Percentiles rank a stretch among this genome's conserved stretches.
Conservation (phyloP, 2,888 invertebrate genomes). For the Empis stercorea region DNA sequence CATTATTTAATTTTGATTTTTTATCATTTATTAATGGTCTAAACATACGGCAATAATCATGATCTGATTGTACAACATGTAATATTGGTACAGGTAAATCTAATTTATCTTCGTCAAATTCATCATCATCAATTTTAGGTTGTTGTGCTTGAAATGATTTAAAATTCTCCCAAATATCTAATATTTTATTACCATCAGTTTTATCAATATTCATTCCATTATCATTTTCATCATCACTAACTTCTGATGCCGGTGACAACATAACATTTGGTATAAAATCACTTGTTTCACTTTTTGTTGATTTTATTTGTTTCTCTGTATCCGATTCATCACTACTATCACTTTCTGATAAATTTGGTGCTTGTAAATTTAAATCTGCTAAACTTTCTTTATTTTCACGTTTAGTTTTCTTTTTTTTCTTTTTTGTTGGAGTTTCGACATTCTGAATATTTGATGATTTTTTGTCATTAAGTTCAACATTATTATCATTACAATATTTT, state of each 20-base stretch:
- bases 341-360: conserved; percentile 71
- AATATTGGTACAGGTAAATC: conserved; percentile 29
- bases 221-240: conserved; percentile 22
- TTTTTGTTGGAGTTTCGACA: conserved; percentile 12
- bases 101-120: conserved; percentile 7
- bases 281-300: conserved; percentile 15
- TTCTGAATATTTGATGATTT: conserved; percentile 10
- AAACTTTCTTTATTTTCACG: conserved; percentile 25
- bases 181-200: conserved; percentile 16
- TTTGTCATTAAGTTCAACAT: conserved; percentile 6
- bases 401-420: conserved; percentile 9
- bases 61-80: conserved; percentile 54
- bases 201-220: conserved; percentile 9
- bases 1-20: conserved; percentile 18
- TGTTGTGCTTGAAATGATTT: conserved; percentile 22
- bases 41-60: conserved; percentile 57
- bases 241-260: conserved; percentile 30
- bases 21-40: conserved; percentile 9
- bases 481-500: conserved; percentile 4
- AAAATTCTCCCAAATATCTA: conserved; percentile 29
- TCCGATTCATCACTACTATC: conserved; percentile 63
- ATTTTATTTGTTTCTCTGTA: conserved; percentile 20
- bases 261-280: conserved; percentile 27
- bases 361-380: conserved; percentile 61
- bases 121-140: conserved; percentile 10